Conservation (phyloP, 2,797 vertebrate species). For the Philypnodon macrostomus region DNA sequence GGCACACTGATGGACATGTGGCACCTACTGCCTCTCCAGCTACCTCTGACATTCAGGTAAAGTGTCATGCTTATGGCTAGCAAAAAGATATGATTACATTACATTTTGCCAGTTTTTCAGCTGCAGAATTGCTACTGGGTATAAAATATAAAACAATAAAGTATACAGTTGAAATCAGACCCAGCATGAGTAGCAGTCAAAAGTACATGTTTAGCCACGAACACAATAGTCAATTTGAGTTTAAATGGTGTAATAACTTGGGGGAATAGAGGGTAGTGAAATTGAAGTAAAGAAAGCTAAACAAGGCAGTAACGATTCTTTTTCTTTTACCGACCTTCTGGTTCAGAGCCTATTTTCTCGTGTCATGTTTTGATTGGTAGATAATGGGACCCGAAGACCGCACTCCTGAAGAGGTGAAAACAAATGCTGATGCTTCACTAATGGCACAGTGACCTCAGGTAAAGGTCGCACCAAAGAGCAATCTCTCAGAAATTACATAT, state of each 20-base stretch:
- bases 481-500: background rate
- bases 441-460: conserved; percentile 1
- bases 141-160: background rate
- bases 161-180: background rate
- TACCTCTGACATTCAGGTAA: no score
- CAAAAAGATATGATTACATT: no score
- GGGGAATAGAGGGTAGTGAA: background rate
- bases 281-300: background rate
- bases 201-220: no score
- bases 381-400: conserved; percentile 10
- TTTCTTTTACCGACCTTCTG: background rate
- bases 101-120: background rate
- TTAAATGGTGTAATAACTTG: background rate
- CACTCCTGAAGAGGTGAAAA: conserved; percentile 11
- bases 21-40: no score
- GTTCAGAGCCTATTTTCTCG: conserved; percentile 21
- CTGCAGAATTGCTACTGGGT: no score
- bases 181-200: no score
- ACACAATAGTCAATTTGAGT: background rate
- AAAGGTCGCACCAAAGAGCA: background rate
- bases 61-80: no score
- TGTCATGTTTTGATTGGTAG: conserved; percentile 3
- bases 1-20: no score
- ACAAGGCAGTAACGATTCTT: background rate
- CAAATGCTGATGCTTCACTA: background rate